phyloP scores from a whole-genome alignment of 2,113 vertebrate species.

The Turdus rufiventris region DNA sequence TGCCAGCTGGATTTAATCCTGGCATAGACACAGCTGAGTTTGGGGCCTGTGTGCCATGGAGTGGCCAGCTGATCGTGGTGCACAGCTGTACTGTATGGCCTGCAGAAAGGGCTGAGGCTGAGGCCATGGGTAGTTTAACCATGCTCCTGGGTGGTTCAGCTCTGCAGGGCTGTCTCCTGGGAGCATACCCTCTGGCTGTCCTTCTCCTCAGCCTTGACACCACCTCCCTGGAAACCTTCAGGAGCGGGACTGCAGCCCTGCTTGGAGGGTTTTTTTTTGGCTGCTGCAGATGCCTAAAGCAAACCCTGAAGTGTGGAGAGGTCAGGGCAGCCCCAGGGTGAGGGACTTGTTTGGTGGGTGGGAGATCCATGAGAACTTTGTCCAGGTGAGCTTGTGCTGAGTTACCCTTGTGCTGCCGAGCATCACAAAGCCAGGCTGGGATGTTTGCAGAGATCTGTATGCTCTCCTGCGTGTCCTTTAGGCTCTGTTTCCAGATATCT shows the following conservation, averaged over 20 bases:
- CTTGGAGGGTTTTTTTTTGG: not conserved
- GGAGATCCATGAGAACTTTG: fast-evolving
- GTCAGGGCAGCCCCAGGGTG: not conserved
- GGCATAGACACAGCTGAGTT: not conserved
- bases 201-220: not conserved
- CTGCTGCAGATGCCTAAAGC: not conserved
- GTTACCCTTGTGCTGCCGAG: not conserved
- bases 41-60: not conserved
- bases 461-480: not conserved
- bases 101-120: not conserved
- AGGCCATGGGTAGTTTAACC: not conserved
- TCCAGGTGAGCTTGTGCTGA: not conserved
- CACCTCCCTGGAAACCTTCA: not conserved
- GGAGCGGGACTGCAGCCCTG: not conserved
- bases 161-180: not conserved
- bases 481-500: not conserved
- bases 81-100: fast-evolving
- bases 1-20: not conserved
- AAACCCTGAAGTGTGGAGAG: not conserved
- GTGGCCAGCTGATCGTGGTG: fast-evolving
- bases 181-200: not conserved
- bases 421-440: not conserved
- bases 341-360: not conserved
- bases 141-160: not conserved
- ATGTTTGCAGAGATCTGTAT: not conserved